These are phyloP conservation scores for Hydrocynus forskahlii DNA, from an alignment of 2,797 vertebrate genomes.

Conservation along the genomic window DNA sequence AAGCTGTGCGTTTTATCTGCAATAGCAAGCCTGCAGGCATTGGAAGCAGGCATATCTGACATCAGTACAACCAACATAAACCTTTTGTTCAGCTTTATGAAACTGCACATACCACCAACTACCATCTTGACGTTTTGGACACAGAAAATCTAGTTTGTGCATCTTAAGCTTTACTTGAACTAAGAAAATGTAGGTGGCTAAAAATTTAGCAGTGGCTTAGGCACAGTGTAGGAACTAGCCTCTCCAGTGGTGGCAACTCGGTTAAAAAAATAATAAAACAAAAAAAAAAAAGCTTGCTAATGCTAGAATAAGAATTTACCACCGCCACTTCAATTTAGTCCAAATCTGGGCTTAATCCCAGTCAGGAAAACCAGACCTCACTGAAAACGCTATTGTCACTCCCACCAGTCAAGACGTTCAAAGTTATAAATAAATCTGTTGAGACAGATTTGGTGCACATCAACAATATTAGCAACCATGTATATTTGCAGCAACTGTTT, in stretches of 20 bases:
- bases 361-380: background rate
- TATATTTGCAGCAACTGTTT: background rate
- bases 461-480: background rate
- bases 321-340: background rate
- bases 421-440: background rate
- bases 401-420: background rate
- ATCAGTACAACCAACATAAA: conserved; percentile 29
- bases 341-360: background rate
- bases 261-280: background rate
- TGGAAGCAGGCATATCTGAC: conserved; percentile 24
- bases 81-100: background rate
- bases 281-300: background rate
- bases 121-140: background rate
- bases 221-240: background rate
- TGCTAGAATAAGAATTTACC: background rate
- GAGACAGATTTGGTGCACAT: background rate
- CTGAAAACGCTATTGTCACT: background rate
- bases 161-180: background rate
- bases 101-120: background rate
- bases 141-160: background rate
- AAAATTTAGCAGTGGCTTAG: background rate
- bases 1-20: conserved; percentile 11
- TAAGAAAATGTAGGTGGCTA: background rate
- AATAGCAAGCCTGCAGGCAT: conserved; percentile 7
- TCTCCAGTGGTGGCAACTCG: background rate